Conservation (phyloP, 2,797 vertebrate species). For the Pseudochirops cupreus region DNA sequence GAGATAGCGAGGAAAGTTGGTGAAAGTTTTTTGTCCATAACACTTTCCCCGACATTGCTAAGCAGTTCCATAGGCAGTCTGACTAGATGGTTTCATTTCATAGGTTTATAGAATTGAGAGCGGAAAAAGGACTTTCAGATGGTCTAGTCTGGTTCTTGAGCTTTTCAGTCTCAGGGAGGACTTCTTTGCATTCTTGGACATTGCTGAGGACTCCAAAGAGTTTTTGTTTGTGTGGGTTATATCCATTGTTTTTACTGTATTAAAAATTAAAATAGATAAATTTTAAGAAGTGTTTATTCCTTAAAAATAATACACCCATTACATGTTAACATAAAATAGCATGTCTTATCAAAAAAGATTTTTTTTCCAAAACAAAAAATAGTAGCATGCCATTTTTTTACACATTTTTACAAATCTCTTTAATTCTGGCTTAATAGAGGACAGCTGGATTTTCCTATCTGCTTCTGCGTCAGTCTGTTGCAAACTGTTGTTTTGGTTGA, state of each 20-base stretch:
- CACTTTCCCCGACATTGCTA: background rate
- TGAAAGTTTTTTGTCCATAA: background rate
- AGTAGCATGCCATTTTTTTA: background rate
- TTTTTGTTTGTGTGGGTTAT: background rate
- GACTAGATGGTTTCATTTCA: background rate
- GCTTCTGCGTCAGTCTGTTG: background rate
- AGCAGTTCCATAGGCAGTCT: background rate
- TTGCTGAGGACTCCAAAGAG: background rate
- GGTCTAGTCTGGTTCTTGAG: background rate
- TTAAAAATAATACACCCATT: background rate
- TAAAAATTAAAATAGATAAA: background rate
- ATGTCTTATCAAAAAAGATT: background rate
- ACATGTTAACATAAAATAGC: background rate
- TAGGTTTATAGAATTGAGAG: background rate
- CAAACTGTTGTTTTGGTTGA: background rate
- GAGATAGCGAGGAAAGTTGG: background rate
- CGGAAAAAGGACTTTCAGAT: background rate
- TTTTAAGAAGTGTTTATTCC: background rate
- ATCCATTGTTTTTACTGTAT: background rate
- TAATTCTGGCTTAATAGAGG: background rate
- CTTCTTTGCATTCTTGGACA: background rate
- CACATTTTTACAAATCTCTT: background rate
- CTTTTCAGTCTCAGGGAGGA: background rate
- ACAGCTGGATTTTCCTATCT: background rate
- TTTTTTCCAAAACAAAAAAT: background rate